Evolutionary conservation across 2,113 vertebrate species (phyloP).

Genomic region (Pheucticus melanocephalus): DNA sequence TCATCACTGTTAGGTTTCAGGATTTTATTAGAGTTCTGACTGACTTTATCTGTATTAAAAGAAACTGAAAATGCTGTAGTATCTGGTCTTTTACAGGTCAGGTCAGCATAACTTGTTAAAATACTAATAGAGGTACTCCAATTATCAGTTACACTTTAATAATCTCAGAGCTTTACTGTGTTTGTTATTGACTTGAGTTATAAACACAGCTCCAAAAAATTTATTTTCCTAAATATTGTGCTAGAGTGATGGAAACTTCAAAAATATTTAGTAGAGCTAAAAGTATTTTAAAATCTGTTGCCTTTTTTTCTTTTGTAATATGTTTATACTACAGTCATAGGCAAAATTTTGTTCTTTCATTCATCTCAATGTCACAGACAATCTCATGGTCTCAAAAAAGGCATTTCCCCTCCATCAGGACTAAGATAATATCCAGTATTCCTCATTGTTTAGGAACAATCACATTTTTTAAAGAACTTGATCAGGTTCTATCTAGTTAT

Average conservation of each 20-base stretch:
- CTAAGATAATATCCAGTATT: background rate
- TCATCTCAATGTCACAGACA: background rate
- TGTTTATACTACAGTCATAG: background rate
- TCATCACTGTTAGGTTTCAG: background rate
- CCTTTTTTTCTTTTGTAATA: background rate
- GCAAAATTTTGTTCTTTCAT: background rate
- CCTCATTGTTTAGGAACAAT: background rate
- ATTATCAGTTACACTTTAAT: background rate
- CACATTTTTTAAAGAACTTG: background rate
- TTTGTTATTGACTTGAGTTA: background rate
- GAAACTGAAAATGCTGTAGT: background rate
- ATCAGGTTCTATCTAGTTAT: background rate
- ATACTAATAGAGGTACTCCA: background rate
- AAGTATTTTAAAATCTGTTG: background rate
- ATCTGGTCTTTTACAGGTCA: background rate
- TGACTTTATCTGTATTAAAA: background rate
- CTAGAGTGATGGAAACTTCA: background rate
- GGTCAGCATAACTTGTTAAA: background rate
- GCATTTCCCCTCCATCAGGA: background rate
- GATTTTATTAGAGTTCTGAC: background rate
- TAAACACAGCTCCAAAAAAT: background rate
- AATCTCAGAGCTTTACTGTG: background rate
- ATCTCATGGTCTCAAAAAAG: background rate
- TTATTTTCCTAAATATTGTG: background rate
- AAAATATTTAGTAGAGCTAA: background rate